phyloP scores from a whole-genome alignment of 2,888 invertebrate genomes.

The Heliconius cydno region DNA sequence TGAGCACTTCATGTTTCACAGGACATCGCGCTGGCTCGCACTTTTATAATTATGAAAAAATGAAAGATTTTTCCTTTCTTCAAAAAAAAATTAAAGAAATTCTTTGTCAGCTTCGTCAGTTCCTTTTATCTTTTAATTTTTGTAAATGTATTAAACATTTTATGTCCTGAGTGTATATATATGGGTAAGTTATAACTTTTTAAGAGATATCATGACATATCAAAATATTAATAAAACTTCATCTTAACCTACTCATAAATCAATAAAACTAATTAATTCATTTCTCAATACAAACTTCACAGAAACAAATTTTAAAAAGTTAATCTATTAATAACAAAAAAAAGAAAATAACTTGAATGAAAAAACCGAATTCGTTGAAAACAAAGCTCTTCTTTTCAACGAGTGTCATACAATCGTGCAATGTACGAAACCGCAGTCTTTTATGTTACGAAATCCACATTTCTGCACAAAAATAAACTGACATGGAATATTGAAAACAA shows the following conservation, averaged over 20 bases:
- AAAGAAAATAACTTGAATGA: neutral
- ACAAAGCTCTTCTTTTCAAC: neutral
- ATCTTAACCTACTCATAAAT: neutral
- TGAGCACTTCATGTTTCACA: conserved; percentile 17
- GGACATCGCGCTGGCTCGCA: conserved; percentile 10
- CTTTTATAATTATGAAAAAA: conserved; percentile 13
- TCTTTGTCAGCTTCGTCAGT: neutral
- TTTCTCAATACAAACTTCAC: neutral
- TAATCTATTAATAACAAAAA: conserved; percentile 7
- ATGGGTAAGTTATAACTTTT: neutral
- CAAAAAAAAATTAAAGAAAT: neutral
- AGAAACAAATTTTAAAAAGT: neutral
- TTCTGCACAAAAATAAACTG: neutral
- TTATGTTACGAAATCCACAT: neutral
- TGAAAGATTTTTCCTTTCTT: no score
- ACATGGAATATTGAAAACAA: neutral
- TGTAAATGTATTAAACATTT: neutral
- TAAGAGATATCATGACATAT: neutral
- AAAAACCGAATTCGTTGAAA: conserved; percentile 6
- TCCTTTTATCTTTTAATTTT: neutral
- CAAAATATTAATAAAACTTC: neutral
- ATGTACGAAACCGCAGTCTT: neutral
- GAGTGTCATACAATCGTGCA: conserved; percentile 13
- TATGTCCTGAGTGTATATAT: neutral
- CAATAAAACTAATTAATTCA: neutral